These are phyloP conservation scores for Drosophila bocki DNA, from an alignment of 1,140 invertebrate genomes.

Conservation along the genomic window DNA sequence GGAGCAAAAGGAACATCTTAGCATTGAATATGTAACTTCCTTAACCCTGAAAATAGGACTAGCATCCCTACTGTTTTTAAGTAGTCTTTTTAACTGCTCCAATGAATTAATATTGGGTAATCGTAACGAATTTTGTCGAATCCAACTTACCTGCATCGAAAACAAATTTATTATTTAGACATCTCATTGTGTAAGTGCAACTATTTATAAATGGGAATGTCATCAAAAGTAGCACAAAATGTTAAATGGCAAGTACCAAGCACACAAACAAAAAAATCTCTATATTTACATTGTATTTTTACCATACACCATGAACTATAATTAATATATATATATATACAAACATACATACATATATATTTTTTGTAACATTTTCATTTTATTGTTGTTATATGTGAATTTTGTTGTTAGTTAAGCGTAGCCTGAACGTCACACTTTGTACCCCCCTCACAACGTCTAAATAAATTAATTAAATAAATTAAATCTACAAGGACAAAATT, in stretches of 20 bases:
- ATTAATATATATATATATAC: conserved; percentile 10
- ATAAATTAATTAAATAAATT: conserved; percentile 73
- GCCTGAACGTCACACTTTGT: conserved; percentile 77
- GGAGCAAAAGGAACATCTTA: conserved; percentile 13
- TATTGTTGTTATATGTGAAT: conserved; percentile 77
- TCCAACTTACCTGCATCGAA: conserved; percentile 45
- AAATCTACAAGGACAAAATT: conserved; percentile 79
- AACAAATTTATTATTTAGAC: conserved; percentile 32
- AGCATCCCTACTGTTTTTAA: not conserved
- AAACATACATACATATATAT: conserved; percentile 47
- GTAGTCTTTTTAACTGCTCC: not conserved
- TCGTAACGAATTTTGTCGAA: conserved; percentile 47
- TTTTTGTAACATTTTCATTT: conserved; percentile 73
- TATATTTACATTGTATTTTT: conserved; percentile 60
- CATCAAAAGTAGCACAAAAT: conserved; percentile 38
- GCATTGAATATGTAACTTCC: conserved; percentile 12
- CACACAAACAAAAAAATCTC: conserved; percentile 40
- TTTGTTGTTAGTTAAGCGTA: conserved; percentile 78
- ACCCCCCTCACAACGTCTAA: conserved; percentile 69
- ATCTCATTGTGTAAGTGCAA: conserved; percentile 36
- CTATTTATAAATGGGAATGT: conserved; percentile 42
- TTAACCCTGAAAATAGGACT: not conserved
- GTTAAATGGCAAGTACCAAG: conserved; percentile 50
- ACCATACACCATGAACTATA: conserved; percentile 39
- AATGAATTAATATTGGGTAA: conserved; percentile 18